A percentile compares a stretch with the other conserved stretches of the same genome.
Conservation (phyloP, 1,140 invertebrate genomes). For the Megathymus violae region DNA sequence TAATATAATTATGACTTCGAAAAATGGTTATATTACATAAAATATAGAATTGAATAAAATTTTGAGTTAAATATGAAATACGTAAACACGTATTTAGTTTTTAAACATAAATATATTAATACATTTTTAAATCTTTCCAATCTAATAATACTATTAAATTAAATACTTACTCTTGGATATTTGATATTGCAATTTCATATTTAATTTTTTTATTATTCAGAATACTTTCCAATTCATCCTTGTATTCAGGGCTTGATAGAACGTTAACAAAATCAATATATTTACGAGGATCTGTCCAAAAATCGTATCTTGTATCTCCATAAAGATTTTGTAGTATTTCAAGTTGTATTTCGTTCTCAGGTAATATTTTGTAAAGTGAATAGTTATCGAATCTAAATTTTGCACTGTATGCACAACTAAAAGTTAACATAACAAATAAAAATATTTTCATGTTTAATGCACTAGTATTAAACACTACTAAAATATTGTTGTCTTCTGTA, state of each 20-base stretch:
- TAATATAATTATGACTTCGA: too few species aligned
- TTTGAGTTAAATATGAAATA: too few species aligned
- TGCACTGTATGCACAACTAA: conserved; percentile 33
- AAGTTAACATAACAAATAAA: conserved; percentile 38
- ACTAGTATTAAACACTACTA: not conserved
- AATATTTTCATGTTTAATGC: conserved; percentile 43
- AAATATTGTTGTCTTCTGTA: conserved; percentile 9
- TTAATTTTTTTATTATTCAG: conserved; percentile 50
- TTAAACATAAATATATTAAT: too few species aligned
- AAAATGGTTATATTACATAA: too few species aligned
- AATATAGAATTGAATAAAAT: too few species aligned
- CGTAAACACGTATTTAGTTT: too few species aligned
- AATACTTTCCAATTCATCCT: conserved; percentile 51
- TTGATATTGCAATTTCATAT: conserved; percentile 51
- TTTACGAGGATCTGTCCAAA: conserved; percentile 57
- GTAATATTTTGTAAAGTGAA: conserved; percentile 59
- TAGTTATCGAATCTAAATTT: conserved; percentile 64
- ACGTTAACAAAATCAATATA: conserved; percentile 54
- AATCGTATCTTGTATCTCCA: conserved; percentile 55
- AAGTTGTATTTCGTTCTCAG: conserved; percentile 56
- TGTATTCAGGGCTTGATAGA: conserved; percentile 60
- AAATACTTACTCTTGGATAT: conserved; percentile 72
- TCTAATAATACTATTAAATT: conserved; percentile 11
- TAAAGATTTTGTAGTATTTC: conserved; percentile 52
- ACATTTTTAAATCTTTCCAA: too few species aligned